phyloP scores from a whole-genome alignment of 1,140 invertebrate species.

The Drosophila equinoxialis region DNA sequence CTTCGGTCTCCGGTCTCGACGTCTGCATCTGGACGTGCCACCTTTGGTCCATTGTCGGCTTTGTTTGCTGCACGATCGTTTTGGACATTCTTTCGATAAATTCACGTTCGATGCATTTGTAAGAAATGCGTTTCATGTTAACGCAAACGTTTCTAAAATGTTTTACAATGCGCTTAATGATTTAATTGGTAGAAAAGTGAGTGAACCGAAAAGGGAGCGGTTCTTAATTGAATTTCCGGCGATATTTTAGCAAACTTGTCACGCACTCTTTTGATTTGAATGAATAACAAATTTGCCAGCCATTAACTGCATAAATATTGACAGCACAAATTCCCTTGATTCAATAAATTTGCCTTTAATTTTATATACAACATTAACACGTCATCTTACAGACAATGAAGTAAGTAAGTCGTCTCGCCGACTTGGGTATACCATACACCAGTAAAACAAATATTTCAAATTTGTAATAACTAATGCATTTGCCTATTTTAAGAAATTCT shows the following conservation, averaged over 20 bases:
- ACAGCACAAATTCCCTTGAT: constrained; percentile 11
- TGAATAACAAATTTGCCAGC: constrained; percentile 6
- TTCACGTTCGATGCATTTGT: constrained; percentile 52
- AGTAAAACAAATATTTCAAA: too few species aligned
- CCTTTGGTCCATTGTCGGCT: constrained; percentile 47
- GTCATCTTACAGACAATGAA: constrained; percentile 6
- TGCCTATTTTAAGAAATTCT: too few species aligned
- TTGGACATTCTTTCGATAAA: constrained; percentile 54
- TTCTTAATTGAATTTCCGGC: constrained; percentile 20
- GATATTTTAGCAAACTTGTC: constrained; percentile 15
- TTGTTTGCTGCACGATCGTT: constrained; percentile 55
- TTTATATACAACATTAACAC: constrained; percentile 3
- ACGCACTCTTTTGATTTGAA: constrained; percentile 11
- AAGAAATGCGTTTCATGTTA: constrained; percentile 51
- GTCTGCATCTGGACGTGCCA: constrained; percentile 48
- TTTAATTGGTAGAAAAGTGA: constrained; percentile 38
- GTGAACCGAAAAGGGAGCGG: constrained; percentile 43
- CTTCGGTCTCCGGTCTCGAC: constrained; percentile 9
- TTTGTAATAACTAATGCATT: too few species aligned
- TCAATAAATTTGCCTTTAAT: constrained; percentile 2
- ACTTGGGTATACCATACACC: too few species aligned
- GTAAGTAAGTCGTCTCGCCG: too few species aligned
- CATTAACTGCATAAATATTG: constrained; percentile 19
- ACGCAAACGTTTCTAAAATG: constrained; percentile 49
- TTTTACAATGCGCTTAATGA: constrained; percentile 57